Evolutionary conservation across 2,888 invertebrate species (phyloP), one percentile per base, ranked within the genome.

Genomic region (Homarus gammarus): DNA sequence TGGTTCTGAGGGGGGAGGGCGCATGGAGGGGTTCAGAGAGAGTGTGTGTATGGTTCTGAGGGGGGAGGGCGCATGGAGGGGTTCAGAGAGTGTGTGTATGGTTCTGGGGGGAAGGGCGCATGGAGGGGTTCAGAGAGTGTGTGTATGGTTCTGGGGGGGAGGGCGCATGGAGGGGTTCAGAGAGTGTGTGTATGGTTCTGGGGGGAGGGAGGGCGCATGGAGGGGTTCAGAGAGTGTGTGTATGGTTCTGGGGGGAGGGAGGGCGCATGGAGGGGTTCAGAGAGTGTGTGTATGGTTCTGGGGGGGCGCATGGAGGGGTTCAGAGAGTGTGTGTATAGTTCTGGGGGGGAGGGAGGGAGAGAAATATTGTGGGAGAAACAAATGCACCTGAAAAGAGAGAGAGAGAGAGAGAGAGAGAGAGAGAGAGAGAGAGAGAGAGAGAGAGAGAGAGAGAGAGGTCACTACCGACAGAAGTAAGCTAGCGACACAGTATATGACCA

Each of bases 381-480:
- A n/a, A n/a, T n/a, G n/a, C n/a, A n/a, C n/a, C n/a, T n/a, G n/a
- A n/a, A 36, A 31, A 18, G 73, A 38, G 38, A 36, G 40, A 38
- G 73, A 73, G 38, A 73, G 38, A 38, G 73, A 73, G 73, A 38
- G 73, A 70, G 40, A 38, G 73, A 38, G 73, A 73, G 40, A 38
- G 73, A 73, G 38, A 73, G 40, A 38, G 73, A 73, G 73, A 38
- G 73, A 73, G 73, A 38, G 73, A 38, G 73, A 73, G 40, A 38
- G 73, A 38, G 40, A 70, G 10, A 44, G 44, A n/a, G 27, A 44
- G 27, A 22, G 44, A 75, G 36, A 75, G 75, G 18, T n/a, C 22
- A 33, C 6, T 44, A 75, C 44, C 12, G 49, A 44, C 44, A 44
- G 49, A 49, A 56, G 15, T 56, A 56, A 56, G 3, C n/a, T n/a